These are phyloP conservation scores for Sebastes iracundus DNA, from an alignment of 2,797 vertebrate species.

Conservation along the genomic window DNA sequence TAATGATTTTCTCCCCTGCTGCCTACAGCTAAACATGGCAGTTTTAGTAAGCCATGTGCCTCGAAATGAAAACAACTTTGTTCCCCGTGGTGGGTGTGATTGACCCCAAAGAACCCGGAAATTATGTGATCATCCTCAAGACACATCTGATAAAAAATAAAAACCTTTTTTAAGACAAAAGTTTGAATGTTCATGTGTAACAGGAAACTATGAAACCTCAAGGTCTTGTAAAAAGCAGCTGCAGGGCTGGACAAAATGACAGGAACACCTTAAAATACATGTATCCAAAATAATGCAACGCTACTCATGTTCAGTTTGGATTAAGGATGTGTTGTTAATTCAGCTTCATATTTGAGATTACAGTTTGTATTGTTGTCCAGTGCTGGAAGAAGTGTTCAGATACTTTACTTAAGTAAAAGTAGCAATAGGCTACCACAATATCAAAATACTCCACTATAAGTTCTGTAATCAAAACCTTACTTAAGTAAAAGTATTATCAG, in stretches of 20 bases:
- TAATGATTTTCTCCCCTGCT: slow-evolving; percentile 50
- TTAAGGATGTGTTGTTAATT: not conserved
- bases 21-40: slow-evolving; percentile 52
- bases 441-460: not conserved
- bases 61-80: slow-evolving; percentile 36
- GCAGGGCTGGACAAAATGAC: not conserved
- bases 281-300: not conserved
- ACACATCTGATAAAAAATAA: not conserved
- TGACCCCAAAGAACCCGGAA: slow-evolving; percentile 4
- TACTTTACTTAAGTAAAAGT: not conserved
- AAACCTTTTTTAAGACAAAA: not conserved
- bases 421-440: not conserved
- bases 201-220: not conserved
- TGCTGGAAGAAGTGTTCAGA: not conserved
- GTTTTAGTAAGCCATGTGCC: slow-evolving; percentile 34
- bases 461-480: not conserved
- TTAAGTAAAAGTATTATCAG: not conserved
- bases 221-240: not conserved
- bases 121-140: not conserved
- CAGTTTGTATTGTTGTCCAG: not conserved
- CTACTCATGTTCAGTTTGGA: not conserved
- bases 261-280: not conserved
- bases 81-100: slow-evolving; percentile 9
- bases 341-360: not conserved
- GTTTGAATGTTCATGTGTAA: not conserved